Base-by-base conservation (phyloP, 1,140 invertebrate species). In the Sitophilus oryzae region DNA sequence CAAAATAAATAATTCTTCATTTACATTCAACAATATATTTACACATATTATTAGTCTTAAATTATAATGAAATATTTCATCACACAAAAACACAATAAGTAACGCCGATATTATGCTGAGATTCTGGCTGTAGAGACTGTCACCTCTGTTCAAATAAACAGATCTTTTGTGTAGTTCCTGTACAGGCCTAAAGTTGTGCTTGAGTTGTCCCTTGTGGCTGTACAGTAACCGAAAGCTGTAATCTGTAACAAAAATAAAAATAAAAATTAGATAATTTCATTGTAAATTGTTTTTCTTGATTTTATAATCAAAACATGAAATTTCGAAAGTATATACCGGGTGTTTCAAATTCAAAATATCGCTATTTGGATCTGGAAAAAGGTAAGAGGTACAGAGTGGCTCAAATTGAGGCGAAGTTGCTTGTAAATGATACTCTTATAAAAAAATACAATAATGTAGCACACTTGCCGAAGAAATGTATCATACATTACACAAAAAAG, bases 151-250 rank as follows among this genome's bases (percentile, higher is more conserved):
- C 47, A 57, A 54, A 35, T 58, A 53, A 40, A 69, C 64, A 2
- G 60, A 42, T 52, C 88, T 76, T 53, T 83, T 81, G 16, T 83
- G 79, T 0, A 89, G 71, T 0, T 84, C 82, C 66, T 90, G 88
- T 16, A 85, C 78, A 0, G 87, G 87, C 15, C 88, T 79, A 66
- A 84, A 87, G 64, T 91, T 91, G 61, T 89, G 85, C 0, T 77
- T 82, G 41, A 90, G 64, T 50, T 71, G 71, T 10, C 86, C 84
- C 46, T 82, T 75, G 20, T 76, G 71, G 1, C 77, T 82, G 30
- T 76, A 72, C n/a, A 93, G 69, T 30, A 79, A 75, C n/a, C 90
- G 79, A 63, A 92, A 92, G 34, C 75, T 76, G 55, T 82, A 80
- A 92, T 74, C 89, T 92, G 72, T 51, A 75, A 74, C 58, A 61